These are phyloP conservation scores for Tiliqua scincoides DNA, from an alignment of 2,113 vertebrate species.

Conservation along the genomic window DNA sequence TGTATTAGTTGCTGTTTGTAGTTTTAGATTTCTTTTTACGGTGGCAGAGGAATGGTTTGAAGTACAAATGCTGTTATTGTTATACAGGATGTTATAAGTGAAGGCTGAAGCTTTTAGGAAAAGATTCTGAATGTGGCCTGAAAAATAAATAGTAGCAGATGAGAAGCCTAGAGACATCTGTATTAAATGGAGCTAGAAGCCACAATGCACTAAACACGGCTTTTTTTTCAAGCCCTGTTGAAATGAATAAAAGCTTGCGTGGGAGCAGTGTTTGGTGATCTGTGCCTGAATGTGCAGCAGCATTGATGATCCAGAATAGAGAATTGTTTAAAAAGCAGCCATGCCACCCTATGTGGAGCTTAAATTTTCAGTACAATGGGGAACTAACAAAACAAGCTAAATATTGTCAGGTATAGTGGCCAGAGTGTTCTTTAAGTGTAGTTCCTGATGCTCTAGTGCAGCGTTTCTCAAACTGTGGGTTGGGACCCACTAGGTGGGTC, in stretches of 20 bases:
- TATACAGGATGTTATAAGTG: neutral
- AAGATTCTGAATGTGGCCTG: constrained; percentile 36
- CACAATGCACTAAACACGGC: neutral
- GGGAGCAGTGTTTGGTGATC: neutral
- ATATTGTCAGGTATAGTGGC: neutral
- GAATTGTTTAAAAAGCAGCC: neutral
- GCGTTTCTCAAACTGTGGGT: no score
- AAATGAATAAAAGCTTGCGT: neutral
- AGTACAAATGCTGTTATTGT: neutral
- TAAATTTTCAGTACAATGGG: neutral
- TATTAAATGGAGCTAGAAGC: neutral
- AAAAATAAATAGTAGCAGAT: neutral
- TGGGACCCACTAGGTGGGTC: no score
- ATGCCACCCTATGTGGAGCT: neutral
- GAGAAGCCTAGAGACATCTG: neutral
- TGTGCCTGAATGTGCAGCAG: neutral
- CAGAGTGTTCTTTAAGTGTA: neutral
- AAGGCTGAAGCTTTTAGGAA: neutral
- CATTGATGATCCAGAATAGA: neutral
- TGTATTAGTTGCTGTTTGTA: neutral
- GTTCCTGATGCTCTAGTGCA: neutral
- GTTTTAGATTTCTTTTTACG: neutral
- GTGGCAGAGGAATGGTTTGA: neutral
- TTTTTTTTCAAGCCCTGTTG: neutral
- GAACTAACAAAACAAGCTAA: neutral